Base-by-base conservation (phyloP, 2,888 invertebrate species). In the Horisme vitalbata region DNA sequence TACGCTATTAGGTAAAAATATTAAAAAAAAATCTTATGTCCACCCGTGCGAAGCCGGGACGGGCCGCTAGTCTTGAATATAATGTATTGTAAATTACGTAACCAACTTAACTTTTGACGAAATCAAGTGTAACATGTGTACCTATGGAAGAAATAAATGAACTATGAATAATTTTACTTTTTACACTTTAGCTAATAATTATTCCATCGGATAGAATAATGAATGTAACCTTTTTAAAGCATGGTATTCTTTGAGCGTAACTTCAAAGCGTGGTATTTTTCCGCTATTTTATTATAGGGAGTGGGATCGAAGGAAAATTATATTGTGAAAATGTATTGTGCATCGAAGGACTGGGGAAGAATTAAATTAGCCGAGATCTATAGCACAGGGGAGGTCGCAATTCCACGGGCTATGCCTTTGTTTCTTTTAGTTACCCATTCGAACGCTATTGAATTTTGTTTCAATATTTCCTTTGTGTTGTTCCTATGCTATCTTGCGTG, bases 361-460 rank as follows among this genome's bases (percentile, higher is more conserved):
- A 69, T 69, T 63, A 60, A 69, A 68, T 69, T 68, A 68, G 61
- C 44, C 32, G 46, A 52, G 59, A 59, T 53, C 37, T 55, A 58
- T 53, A 34, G 45, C 43, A 7, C 15, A 37, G 41, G 48, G 54
- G 56, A 38, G 43, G 43, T 44, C 46, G 50, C 39, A 51, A 47
- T 57, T 50, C 37, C 45, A 52, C 41, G 48, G 41, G 41, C 38
- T 55, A 48, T 23, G 21, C 21, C 39, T 49, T 55, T 57, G 49
- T 54, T 55, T 45, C 34, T 41, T 31, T 30, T 45, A 36, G 55
- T 43, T 46, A 45, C 47, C 39, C 31, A 45, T 28, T 33, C 27
- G 43, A 53, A 20, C 28, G 44, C 32, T 43, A 45, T 48, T 45
- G 43, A 45, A 38, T 34, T 38, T 46, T 23, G n/a, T n/a, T n/a